Evolutionary conservation across 2,888 invertebrate species (phyloP).

Genomic region (Celastrina argiolus): DNA sequence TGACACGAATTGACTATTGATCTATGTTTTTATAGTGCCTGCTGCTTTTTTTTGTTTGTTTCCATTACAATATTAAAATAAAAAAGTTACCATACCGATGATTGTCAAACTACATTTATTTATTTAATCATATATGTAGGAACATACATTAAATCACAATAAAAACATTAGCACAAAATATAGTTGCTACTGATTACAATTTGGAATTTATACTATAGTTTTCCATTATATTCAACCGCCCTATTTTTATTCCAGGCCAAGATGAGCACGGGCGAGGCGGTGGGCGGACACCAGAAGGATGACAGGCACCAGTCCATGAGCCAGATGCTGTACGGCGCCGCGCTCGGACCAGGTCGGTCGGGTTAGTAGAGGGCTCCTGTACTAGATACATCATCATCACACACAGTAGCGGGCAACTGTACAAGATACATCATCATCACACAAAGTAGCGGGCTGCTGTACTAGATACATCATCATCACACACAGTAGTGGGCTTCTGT

Average conservation of each 20-base stretch:
- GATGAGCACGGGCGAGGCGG: conserved; percentile 78
- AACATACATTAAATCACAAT: no score
- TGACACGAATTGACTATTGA: no score
- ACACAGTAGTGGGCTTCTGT: conserved; percentile 28
- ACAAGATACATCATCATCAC: conserved; percentile 61
- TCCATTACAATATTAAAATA: no score
- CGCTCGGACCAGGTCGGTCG: conserved; percentile 70
- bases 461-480: not conserved
- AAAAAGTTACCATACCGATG: no score
- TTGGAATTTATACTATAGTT: no score
- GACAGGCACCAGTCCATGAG: conserved; percentile 74
- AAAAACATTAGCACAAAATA: no score
- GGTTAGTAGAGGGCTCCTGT: conserved; percentile 44
- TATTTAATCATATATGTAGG: no score
- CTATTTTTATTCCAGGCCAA: conserved; percentile 73
- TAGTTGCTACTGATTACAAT: no score
- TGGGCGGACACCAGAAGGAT: conserved; percentile 71
- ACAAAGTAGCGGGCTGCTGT: conserved; percentile 44
- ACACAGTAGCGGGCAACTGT: not conserved
- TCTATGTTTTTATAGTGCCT: no score
- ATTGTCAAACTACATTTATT: no score
- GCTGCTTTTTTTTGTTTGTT: no score
- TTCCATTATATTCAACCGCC: not conserved
- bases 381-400: not conserved
- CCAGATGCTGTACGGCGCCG: conserved; percentile 75